Evolutionary conservation across 2,113 vertebrate genomes (phyloP).

Genomic region (Redunca redunca): DNA sequence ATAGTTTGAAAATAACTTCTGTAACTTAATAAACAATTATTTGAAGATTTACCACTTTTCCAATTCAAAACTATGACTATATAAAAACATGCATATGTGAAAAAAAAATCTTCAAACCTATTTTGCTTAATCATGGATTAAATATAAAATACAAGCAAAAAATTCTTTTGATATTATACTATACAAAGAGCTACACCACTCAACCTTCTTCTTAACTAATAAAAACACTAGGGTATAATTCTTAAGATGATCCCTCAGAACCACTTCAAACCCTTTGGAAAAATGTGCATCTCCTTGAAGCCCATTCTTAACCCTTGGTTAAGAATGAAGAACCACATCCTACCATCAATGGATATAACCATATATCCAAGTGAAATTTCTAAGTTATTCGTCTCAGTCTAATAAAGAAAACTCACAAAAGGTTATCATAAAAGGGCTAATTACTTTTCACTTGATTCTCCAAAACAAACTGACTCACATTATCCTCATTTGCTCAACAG

Average conservation of each 20-base stretch:
- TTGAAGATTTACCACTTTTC: neutral
- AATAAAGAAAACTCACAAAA: neutral
- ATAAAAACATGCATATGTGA: neutral
- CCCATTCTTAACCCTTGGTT: neutral
- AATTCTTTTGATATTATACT: neutral
- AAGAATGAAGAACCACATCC: neutral
- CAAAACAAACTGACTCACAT: neutral
- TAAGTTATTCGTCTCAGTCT: neutral
- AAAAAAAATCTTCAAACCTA: neutral
- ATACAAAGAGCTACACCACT: neutral
- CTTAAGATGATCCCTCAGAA: neutral
- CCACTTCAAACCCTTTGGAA: neutral
- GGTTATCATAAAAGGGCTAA: neutral
- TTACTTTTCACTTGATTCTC: slow-evolving; percentile 14
- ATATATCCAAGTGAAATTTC: neutral
- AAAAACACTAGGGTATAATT: neutral
- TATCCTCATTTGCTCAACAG: neutral
- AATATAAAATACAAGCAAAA: neutral
- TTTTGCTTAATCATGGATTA: neutral
- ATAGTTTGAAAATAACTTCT: neutral
- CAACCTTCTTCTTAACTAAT: neutral
- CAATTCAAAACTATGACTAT: neutral
- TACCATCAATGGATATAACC: neutral
- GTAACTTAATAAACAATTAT: neutral
- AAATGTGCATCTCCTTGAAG: neutral